A percentile compares a stretch with the other conserved stretches of the same genome.
These are phyloP conservation scores for Heloderma charlesbogerti DNA, from an alignment of 2,113 vertebrate genomes.

Conservation along the genomic window DNA sequence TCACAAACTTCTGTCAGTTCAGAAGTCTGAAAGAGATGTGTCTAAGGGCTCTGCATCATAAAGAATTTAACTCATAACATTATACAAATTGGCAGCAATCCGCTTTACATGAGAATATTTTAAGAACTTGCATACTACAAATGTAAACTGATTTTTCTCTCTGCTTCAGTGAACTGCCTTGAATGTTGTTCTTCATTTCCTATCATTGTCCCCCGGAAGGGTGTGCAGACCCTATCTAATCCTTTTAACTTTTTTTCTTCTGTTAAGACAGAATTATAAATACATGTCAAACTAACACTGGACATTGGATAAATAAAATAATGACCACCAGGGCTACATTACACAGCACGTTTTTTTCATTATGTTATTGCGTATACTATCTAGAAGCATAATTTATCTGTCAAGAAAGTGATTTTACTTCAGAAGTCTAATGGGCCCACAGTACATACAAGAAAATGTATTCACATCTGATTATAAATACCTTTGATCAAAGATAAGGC, in stretches of 20 bases:
- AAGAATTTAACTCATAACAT: conserved; percentile 40
- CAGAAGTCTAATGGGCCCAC: conserved; percentile 23
- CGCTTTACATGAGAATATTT: background rate
- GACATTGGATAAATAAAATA: conserved; percentile 23
- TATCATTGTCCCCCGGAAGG: conserved; percentile 12
- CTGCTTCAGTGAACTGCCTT: conserved; percentile 34
- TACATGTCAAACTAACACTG: conserved; percentile 29
- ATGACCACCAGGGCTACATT: conserved; percentile 33
- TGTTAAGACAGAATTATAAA: conserved; percentile 18
- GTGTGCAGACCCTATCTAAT: conserved; percentile 9
- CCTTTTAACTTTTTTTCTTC: conserved; percentile 33
- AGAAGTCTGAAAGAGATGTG: conserved; percentile 29
- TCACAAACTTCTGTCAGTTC: background rate
- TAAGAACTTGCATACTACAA: background rate
- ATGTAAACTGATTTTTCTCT: background rate
- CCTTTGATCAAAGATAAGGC: background rate
- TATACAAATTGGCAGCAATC: conserved; percentile 33
- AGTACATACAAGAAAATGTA: background rate
- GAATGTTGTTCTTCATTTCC: conserved; percentile 33
- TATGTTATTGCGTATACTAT: background rate
- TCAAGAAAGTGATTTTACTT: background rate
- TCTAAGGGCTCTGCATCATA: conserved; percentile 23
- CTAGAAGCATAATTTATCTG: conserved; percentile 25
- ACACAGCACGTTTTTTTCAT: background rate
- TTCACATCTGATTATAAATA: background rate